These are phyloP conservation scores for Rhinoraja longicauda DNA, from an alignment of 2,797 vertebrate genomes.

Conservation along the genomic window DNA sequence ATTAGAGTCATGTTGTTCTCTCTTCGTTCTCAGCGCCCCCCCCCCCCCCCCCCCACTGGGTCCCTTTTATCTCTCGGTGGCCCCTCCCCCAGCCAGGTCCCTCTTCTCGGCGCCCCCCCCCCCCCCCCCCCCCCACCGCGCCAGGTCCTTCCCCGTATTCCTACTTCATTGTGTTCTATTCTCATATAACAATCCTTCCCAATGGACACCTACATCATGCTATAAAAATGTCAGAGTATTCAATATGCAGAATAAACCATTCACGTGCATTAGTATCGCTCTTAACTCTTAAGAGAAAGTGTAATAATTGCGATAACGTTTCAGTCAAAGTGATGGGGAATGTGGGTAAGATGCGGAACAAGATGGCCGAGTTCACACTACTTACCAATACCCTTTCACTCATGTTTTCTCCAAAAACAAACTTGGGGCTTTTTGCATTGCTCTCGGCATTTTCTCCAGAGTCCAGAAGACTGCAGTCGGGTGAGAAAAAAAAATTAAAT, in stretches of 20 bases:
- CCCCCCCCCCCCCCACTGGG: too few species aligned
- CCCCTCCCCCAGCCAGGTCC: too few species aligned
- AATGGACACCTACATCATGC: not conserved
- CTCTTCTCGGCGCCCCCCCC: too few species aligned
- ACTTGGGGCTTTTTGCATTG: slow-evolving; percentile 71
- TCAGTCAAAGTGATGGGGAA: not conserved
- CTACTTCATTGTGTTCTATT: not conserved
- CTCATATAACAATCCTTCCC: not conserved
- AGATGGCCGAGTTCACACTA: not conserved
- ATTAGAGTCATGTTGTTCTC: too few species aligned
- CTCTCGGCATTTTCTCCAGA: slow-evolving; percentile 71
- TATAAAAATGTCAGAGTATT: not conserved
- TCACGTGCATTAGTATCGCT: not conserved
- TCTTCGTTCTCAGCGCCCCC: too few species aligned
- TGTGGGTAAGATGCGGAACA: not conserved
- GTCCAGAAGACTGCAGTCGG: slow-evolving; percentile 72
- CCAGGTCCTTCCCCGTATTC: not conserved
- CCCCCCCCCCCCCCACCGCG: too few species aligned
- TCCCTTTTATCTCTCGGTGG: too few species aligned
- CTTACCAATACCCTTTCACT: slow-evolving; percentile 93
- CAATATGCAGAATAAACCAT: not conserved
- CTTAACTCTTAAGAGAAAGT: not conserved
- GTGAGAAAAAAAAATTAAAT: slow-evolving; percentile 26
- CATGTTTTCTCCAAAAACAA: slow-evolving; percentile 98
- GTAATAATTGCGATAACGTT: not conserved